Conservation (phyloP, 1,140 invertebrate genomes). For the Linepithema humile region DNA sequence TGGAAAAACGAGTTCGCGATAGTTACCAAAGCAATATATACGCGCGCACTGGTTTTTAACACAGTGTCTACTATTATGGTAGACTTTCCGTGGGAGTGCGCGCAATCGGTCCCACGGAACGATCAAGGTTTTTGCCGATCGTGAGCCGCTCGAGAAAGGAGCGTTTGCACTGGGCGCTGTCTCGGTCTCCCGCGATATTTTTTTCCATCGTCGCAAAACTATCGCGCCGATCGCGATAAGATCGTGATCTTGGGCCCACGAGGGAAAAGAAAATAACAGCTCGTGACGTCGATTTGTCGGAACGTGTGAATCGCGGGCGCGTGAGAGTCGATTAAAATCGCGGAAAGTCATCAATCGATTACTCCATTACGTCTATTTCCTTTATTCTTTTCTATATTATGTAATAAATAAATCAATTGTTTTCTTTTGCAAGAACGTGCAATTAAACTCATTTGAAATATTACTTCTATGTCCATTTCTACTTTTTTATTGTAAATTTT, state of each 20-base stretch:
- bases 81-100: conserved; percentile 76
- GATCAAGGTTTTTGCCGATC: conserved; percentile 77
- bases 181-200: conserved; percentile 9
- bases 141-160: conserved; percentile 68
- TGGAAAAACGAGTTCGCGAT: background rate
- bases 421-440: too few relatives aligned
- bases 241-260: conserved; percentile 48
- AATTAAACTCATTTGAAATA: too few relatives aligned
- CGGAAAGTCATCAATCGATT: background rate
- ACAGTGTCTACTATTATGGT: conserved; percentile 68
- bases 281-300: conserved; percentile 24
- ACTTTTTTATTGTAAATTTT: background rate
- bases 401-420: too few relatives aligned
- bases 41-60: conserved; percentile 69
- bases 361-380: background rate
- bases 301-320: conserved; percentile 40
- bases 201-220: conserved; percentile 33
- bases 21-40: conserved; percentile 22
- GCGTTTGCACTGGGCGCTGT: background rate
- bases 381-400: background rate
- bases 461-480: background rate
- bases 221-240: conserved; percentile 45
- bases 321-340: conserved; percentile 34
- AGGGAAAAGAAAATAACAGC: conserved; percentile 29
- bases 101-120: conserved; percentile 77